These are phyloP conservation scores for Chelonus insularis DNA, from an alignment of 1,140 invertebrate genomes.

Conservation along the genomic window DNA sequence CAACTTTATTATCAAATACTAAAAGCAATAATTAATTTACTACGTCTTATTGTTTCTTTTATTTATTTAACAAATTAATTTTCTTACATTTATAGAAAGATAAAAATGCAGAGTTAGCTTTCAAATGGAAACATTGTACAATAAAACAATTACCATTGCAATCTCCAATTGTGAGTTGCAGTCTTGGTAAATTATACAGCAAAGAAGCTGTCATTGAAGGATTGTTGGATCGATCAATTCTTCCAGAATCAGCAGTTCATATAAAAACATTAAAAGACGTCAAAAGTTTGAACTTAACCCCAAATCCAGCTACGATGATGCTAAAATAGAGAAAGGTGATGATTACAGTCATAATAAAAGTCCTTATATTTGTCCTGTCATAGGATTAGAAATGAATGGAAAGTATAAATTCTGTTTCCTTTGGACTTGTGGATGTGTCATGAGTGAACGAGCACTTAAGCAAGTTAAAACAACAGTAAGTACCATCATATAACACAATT, in stretches of 20 bases:
- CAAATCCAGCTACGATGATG: constrained; percentile 80
- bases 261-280: constrained; percentile 91
- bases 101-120: constrained; percentile 86
- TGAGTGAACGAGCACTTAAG: constrained; percentile 93
- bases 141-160: constrained; percentile 85
- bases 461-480: constrained; percentile 80
- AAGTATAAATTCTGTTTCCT: constrained; percentile 89
- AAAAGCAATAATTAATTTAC: no score
- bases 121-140: constrained; percentile 93
- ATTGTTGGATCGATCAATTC: constrained; percentile 77
- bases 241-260: constrained; percentile 75
- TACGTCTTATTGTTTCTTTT: no score
- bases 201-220: constrained; percentile 92
- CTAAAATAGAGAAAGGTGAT: constrained; percentile 77
- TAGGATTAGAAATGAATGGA: constrained; percentile 96
- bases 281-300: constrained; percentile 82
- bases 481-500: constrained; percentile 39
- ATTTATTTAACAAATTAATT: no score
- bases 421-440: constrained; percentile 95
- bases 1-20: no score
- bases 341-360: constrained; percentile 80
- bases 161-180: constrained; percentile 88
- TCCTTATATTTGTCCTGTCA: constrained; percentile 92
- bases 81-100: constrained; percentile 92
- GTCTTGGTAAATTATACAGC: constrained; percentile 89